Evolutionary conservation across 2,888 invertebrate genomes (phyloP).

Genomic region (Galerucella pusilla): DNA sequence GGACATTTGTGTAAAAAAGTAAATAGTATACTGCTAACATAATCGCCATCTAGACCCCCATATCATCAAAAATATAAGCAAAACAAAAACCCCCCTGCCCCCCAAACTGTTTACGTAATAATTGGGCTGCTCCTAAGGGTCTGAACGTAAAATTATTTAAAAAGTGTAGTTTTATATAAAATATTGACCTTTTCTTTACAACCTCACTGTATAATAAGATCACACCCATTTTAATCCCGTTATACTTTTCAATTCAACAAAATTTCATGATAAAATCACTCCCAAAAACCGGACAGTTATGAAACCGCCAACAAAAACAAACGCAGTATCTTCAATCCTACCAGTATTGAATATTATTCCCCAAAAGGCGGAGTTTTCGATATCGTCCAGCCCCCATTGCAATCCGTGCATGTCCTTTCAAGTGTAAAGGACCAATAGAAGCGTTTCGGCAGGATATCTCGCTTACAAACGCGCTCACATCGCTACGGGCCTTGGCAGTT

Average conservation of each 20-base stretch:
- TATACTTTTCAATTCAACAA: neutral
- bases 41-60: no score
- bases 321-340: conserved; percentile 24
- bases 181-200: no score
- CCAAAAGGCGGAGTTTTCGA: conserved; percentile 19
- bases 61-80: no score
- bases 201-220: neutral
- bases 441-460: conserved; percentile 10
- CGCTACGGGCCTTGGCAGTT: conserved; percentile 14
- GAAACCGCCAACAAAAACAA: conserved; percentile 31
- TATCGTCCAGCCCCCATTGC: conserved; percentile 14
- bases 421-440: conserved; percentile 22
- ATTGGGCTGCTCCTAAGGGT: no score
- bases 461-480: neutral
- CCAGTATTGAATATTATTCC: conserved; percentile 27
- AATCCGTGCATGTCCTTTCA: conserved; percentile 14
- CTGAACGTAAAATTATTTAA: no score
- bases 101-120: no score
- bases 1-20: no score
- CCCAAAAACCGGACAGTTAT: conserved; percentile 27
- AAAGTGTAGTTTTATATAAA: no score
- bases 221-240: conserved; percentile 14
- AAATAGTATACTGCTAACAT: no score
- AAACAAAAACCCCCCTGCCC: no score
- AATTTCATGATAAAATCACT: conserved; percentile 29